A percentile compares a stretch with the other conserved stretches of the same genome.
Conservation (phyloP, 2,797 vertebrate genomes). For the Graptemys geographica region DNA sequence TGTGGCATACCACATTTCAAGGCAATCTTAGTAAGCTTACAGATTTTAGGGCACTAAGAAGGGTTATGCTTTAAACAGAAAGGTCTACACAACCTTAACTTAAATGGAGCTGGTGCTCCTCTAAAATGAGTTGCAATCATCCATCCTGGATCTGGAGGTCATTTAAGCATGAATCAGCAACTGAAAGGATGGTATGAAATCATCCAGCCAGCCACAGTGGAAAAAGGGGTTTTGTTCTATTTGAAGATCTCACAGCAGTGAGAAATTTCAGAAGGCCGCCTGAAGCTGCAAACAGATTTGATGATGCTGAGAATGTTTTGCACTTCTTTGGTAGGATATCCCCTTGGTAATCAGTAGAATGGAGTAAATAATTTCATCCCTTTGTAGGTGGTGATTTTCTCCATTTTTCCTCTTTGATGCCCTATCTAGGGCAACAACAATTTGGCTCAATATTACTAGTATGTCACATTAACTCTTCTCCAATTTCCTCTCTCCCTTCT, state of each 20-base stretch:
- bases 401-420: not conserved
- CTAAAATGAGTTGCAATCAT: not conserved
- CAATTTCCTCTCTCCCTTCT: not conserved
- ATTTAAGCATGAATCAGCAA: slow-evolving; percentile 18
- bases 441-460: not conserved
- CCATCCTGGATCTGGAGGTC: fast-evolving
- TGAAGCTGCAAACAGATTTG: not conserved
- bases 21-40: not conserved
- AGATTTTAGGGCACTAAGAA: not conserved
- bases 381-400: not conserved
- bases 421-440: not conserved
- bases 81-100: not conserved
- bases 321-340: not conserved
- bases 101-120: not conserved
- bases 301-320: not conserved
- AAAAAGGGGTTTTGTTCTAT: not conserved
- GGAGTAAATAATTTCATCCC: fast-evolving
- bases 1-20: not conserved
- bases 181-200: not conserved
- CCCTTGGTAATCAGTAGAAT: not conserved
- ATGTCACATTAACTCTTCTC: not conserved
- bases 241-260: not conserved
- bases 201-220: not conserved
- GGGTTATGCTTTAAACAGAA: not conserved
- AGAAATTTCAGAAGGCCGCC: not conserved